phyloP scores from a whole-genome alignment of 2,888 invertebrate species.

The Phaonia tiefii region DNA sequence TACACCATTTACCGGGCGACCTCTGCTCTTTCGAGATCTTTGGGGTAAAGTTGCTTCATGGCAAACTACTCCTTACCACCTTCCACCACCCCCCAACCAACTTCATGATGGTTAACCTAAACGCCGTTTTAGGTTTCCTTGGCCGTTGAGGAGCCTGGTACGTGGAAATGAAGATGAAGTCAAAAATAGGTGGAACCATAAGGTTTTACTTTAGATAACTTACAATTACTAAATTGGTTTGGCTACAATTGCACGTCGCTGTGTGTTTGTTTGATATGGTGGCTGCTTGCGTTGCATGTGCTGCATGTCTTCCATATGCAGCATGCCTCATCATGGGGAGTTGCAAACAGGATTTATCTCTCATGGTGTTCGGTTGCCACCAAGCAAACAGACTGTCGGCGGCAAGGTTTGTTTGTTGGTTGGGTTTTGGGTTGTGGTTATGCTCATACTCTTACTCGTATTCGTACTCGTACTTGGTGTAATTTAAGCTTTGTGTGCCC shows the following conservation, averaged over 20 bases:
- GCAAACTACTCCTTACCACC: not conserved
- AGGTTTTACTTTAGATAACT: conserved; percentile 64
- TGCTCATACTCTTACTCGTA: not conserved
- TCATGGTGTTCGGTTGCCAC: conserved; percentile 19
- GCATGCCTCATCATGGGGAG: not conserved
- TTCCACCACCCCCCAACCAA: too few species aligned
- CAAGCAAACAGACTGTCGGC: conserved; percentile 2
- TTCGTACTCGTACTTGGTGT: conserved; percentile 10
- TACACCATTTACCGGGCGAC: conserved; percentile 30
- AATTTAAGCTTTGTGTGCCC: conserved; percentile 22
- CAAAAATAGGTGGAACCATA: conserved; percentile 32
- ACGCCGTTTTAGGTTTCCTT: conserved; percentile 59
- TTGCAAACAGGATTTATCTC: conserved; percentile 25
- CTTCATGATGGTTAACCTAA: conserved; percentile 51
- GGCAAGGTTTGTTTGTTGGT: conserved; percentile 7
- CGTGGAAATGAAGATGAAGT: not conserved
- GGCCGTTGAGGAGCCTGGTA: not conserved
- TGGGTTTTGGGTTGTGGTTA: not conserved
- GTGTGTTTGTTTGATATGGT: not conserved
- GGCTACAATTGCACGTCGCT: conserved; percentile 5
- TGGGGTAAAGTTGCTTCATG: not conserved
- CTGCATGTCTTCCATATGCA: not conserved
- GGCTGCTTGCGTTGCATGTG: conserved; percentile 5
- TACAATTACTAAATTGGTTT: conserved; percentile 65
- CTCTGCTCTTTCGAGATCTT: conserved; percentile 1